Evolutionary conservation across 30 jellyfish, hydroid and myxozoan genomes (phyloP).

Genomic region (Hydra vulgaris): DNA sequence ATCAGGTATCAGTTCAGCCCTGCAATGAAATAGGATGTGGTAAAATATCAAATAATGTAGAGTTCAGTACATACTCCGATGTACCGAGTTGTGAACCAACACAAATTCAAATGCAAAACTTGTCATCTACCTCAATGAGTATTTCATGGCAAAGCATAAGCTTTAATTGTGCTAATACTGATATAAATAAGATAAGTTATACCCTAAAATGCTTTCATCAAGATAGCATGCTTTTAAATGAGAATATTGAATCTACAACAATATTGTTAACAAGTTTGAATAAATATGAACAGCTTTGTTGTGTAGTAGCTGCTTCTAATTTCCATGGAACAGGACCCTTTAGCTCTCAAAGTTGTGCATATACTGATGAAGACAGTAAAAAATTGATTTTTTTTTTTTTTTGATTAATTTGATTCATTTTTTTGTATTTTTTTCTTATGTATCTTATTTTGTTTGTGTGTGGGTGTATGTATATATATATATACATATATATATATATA

Average conservation of each 20-base stretch:
- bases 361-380: constrained; percentile 14
- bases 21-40: constrained; percentile 10
- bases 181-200: not conserved
- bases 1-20: constrained; percentile 2
- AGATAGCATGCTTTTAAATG: not conserved
- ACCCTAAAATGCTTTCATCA: not conserved
- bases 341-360: not conserved
- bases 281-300: not conserved
- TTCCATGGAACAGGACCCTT: constrained; percentile 9
- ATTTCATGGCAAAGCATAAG: not conserved
- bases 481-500: too few relatives aligned
- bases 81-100: constrained; percentile 5
- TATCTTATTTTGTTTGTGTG: not conserved
- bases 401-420: too few relatives aligned
- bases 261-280: not conserved
- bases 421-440: too few relatives aligned
- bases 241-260: not conserved
- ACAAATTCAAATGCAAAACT: not conserved
- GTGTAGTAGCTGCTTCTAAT: constrained; percentile 3
- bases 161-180: not conserved
- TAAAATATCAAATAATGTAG: not conserved
- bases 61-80: not conserved
- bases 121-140: not conserved
- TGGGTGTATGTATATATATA: too few relatives aligned
- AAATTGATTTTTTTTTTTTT: not conserved